These are phyloP conservation scores for Craseonycteris thonglongyai DNA, from an alignment of 2,113 vertebrate genomes.

Conservation along the genomic window DNA sequence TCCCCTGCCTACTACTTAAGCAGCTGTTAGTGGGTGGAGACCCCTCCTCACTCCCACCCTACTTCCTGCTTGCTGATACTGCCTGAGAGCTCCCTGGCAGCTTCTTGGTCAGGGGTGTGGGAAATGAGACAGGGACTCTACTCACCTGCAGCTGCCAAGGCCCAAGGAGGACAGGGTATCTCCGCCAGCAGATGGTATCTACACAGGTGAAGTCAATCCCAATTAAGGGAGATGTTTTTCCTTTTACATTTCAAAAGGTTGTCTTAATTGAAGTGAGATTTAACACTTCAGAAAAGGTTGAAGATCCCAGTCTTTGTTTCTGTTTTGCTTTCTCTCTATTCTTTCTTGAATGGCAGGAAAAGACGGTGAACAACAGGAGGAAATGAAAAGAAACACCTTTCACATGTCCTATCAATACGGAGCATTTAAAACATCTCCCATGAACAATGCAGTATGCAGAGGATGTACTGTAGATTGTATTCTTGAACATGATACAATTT, in stretches of 20 bases:
- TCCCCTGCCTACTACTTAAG: conserved; percentile 26
- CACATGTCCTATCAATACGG: neutral
- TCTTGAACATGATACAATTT: too few species aligned
- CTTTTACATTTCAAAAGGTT: conserved; percentile 7
- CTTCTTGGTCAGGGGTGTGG: neutral
- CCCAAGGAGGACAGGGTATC: neutral
- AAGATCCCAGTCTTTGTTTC: neutral
- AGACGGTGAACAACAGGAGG: neutral
- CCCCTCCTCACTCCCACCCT: neutral
- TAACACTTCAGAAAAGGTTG: neutral
- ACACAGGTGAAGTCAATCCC: conserved; percentile 13
- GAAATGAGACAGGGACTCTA: neutral
- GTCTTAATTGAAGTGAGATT: neutral
- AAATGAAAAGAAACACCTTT: neutral
- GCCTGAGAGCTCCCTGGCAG: conserved; percentile 35
- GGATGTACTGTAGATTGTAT: too few species aligned
- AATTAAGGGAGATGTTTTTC: neutral
- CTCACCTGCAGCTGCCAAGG: conserved; percentile 44
- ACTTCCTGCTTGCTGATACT: conserved; percentile 48
- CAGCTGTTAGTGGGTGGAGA: conserved; percentile 64
- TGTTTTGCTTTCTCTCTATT: neutral
- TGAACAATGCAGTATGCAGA: too few species aligned
- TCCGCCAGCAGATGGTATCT: neutral
- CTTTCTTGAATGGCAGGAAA: neutral
- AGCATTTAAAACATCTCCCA: neutral